Percentiles rank a stretch among this genome's conserved stretches.
Conservation (phyloP, 64 coral and sea anemone species). For the Platygyra sinensis region DNA sequence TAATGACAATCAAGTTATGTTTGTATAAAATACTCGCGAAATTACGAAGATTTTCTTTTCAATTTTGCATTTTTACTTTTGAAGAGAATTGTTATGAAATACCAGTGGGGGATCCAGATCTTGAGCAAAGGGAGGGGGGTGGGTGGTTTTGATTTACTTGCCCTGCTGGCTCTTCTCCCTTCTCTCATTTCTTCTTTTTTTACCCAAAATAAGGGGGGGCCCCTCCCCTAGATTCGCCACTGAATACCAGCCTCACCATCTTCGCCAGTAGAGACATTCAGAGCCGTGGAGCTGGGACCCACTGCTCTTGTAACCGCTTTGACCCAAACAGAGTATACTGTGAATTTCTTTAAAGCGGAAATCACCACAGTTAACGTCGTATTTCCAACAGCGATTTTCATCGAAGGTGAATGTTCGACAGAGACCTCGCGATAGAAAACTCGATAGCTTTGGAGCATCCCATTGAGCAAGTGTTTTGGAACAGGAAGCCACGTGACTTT, state of each 20-base stretch:
- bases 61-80: too few relatives aligned
- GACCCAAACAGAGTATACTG: constrained; percentile 35
- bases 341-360: not conserved
- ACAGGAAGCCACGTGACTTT: constrained; percentile 10
- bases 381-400: not conserved
- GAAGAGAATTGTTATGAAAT: too few relatives aligned
- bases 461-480: not conserved
- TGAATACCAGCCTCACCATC: constrained; percentile 4
- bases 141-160: too few relatives aligned
- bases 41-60: too few relatives aligned
- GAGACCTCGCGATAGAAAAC: not conserved
- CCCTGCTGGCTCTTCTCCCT: too few relatives aligned
- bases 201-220: too few relatives aligned
- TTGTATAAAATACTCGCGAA: too few relatives aligned
- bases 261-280: constrained; percentile 17
- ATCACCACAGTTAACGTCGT: not conserved
- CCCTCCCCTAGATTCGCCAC: too few relatives aligned
- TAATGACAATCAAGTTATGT: too few relatives aligned
- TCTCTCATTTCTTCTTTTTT: too few relatives aligned
- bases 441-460: not conserved
- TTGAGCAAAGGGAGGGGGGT: too few relatives aligned
- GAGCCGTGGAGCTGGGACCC: not conserved
- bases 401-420: not conserved
- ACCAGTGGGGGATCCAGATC: too few relatives aligned
- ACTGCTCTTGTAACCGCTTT: not conserved